These are phyloP conservation scores for Lasioglossum zephyrum DNA, from an alignment of 2,888 invertebrate genomes.

Conservation along the genomic window DNA sequence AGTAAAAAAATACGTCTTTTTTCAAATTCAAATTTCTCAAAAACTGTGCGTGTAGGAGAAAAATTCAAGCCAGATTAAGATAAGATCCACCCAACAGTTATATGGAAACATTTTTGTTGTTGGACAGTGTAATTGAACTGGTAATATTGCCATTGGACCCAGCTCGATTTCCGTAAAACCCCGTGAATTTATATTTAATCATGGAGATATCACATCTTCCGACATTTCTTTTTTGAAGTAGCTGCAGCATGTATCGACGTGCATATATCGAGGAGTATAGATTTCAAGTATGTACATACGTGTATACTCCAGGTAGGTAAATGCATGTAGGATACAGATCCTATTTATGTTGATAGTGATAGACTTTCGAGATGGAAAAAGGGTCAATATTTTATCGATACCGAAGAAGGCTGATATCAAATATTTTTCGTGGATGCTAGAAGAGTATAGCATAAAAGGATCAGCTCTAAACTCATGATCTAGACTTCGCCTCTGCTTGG, in stretches of 20 bases:
- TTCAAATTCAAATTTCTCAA: no score
- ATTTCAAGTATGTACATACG: slow-evolving; percentile 26
- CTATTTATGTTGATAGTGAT: slow-evolving; percentile 49
- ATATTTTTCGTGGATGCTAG: slow-evolving; percentile 27
- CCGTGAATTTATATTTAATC: slow-evolving; percentile 6
- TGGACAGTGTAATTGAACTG: background rate
- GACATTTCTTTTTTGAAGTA: background rate
- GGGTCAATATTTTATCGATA: slow-evolving; percentile 53
- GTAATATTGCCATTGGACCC: background rate
- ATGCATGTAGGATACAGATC: slow-evolving; percentile 34
- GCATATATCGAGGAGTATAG: slow-evolving; percentile 18
- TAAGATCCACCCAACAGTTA: no score
- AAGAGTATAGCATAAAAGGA: slow-evolving; percentile 1
- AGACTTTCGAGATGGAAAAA: slow-evolving; percentile 41
- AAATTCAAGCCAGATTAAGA: no score
- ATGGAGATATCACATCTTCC: background rate
- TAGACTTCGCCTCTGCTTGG: background rate
- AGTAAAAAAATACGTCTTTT: no score
- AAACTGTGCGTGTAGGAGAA: no score
- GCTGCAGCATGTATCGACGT: background rate
- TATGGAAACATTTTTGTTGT: no score
- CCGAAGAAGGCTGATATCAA: slow-evolving; percentile 22
- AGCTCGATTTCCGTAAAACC: background rate
- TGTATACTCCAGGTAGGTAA: slow-evolving; percentile 7
- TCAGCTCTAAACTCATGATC: background rate